phyloP scores from a whole-genome alignment of 2,113 vertebrate genomes.

The Pungitius pungitius region DNA sequence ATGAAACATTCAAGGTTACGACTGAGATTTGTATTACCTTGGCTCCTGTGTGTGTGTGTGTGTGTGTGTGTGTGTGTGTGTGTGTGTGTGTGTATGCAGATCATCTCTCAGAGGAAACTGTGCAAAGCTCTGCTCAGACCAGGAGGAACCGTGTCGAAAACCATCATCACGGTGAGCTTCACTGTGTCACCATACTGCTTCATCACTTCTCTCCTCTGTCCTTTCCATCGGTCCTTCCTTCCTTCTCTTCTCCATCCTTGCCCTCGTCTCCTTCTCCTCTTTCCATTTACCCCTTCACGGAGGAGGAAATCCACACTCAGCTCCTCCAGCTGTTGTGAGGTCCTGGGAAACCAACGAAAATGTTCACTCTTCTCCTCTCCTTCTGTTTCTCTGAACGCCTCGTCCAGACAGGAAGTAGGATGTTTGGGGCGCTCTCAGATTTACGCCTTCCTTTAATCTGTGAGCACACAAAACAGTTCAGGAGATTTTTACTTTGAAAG shows the following conservation, averaged over 20 bases:
- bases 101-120: conserved; percentile 96
- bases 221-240: fast-evolving
- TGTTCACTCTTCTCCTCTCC: background rate
- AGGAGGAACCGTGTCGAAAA: conserved; percentile 92
- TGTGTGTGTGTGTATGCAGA: conserved; percentile 76
- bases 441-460: background rate
- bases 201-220: background rate
- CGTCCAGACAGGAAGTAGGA: conserved; percentile 1
- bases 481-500: conserved; percentile 40
- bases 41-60: background rate
- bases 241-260: background rate
- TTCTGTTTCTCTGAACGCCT: too few relatives aligned
- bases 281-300: too few relatives aligned
- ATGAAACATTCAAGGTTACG: too few relatives aligned
- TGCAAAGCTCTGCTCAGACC: conserved; percentile 94
- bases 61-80: too few relatives aligned
- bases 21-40: too few relatives aligned
- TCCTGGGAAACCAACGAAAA: background rate
- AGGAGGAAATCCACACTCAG: too few relatives aligned
- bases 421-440: background rate
- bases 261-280: background rate
- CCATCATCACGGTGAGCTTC: conserved; percentile 91
- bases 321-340: background rate
- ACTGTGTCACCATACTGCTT: too few relatives aligned
- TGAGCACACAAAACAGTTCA: conserved; percentile 17